phyloP scores from a whole-genome alignment of 2,797 vertebrate genomes.

The Anomalospiza imberbis region DNA sequence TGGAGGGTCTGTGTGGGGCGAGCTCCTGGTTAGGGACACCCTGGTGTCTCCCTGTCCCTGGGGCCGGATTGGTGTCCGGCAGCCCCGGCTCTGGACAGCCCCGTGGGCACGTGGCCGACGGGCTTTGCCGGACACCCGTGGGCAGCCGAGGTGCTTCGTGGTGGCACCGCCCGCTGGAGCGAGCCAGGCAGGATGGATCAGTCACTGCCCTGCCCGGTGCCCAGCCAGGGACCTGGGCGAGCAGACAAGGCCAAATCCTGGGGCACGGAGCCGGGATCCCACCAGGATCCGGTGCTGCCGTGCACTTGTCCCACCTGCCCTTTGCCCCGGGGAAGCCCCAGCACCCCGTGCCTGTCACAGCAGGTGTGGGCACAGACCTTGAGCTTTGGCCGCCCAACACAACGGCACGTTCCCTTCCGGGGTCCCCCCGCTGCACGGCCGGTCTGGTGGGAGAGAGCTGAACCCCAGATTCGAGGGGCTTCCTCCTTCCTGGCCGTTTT shows the following conservation, averaged over 20 bases:
- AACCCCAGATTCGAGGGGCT: background rate
- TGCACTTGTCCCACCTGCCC: background rate
- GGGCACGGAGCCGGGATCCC: background rate
- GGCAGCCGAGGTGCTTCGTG: rapidly evolving
- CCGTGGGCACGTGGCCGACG: background rate
- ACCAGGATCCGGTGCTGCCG: background rate
- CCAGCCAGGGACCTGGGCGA: rapidly evolving
- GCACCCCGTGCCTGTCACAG: background rate
- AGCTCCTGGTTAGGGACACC: background rate
- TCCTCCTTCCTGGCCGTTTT: rapidly evolving
- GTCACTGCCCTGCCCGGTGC: rapidly evolving
- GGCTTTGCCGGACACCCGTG: background rate
- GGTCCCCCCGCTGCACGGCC: background rate
- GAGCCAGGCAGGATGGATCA: background rate
- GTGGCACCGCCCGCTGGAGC: background rate
- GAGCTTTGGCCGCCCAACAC: background rate
- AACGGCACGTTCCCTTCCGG: rapidly evolving
- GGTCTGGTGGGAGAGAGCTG: background rate
- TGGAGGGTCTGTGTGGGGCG: background rate
- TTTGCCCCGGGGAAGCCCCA: background rate
- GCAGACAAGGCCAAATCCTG: background rate
- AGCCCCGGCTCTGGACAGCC: background rate
- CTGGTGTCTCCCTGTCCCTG: background rate
- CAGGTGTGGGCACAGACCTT: background rate
- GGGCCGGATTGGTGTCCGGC: rapidly evolving